Evolutionary conservation across 2,888 invertebrate species (phyloP), one percentile per base, ranked within the genome.

Genomic region (Chorisops tibialis): DNA sequence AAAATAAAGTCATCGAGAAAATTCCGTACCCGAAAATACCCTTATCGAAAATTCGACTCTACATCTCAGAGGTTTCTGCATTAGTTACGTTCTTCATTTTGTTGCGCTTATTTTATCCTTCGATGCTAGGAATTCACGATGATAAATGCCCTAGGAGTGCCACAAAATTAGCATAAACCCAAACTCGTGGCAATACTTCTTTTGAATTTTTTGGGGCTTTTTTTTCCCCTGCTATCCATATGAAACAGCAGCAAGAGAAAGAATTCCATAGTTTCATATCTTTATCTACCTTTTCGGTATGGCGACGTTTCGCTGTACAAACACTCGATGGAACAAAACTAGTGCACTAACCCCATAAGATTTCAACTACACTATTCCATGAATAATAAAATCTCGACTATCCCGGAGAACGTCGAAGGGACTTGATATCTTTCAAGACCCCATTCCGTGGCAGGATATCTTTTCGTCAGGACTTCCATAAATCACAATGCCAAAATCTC

Each of bases 401-500:
- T n/a, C 30, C 14, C 12, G 19, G 59, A 59, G n/a, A n/a, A n/a
- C n/a, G n/a, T n/a, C n/a, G n/a, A n/a, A n/a, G 51, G 59, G 59
- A 49, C 59, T 43, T 43, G 43, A 56, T n/a, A 56, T 43, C 43
- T 24, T 35, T 35, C 35, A 56, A 35, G 43, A 56, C n/a, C 43
- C 18, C 43, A 56, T 51, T 51, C 52, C 59, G 38, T 59, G 50
- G 41, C 43, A 49, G 50, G 63, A 58, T 63, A 63, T 59, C 60
- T 61, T 63, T 61, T 60, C 59, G 63, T 59, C 63, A 63, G 47
- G 63, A 63, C 45, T 43, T 50, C 49, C 60, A 63, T 63, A 63
- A 63, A 63, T 63, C 63, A 63, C 60, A 22, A 49, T 56, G 60
- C 50, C 61, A 47, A 45, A 56, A 56, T 56, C 56, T 56, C 56